Conservation (phyloP, 2,113 vertebrate species). For the Ammodramus savannarum region DNA sequence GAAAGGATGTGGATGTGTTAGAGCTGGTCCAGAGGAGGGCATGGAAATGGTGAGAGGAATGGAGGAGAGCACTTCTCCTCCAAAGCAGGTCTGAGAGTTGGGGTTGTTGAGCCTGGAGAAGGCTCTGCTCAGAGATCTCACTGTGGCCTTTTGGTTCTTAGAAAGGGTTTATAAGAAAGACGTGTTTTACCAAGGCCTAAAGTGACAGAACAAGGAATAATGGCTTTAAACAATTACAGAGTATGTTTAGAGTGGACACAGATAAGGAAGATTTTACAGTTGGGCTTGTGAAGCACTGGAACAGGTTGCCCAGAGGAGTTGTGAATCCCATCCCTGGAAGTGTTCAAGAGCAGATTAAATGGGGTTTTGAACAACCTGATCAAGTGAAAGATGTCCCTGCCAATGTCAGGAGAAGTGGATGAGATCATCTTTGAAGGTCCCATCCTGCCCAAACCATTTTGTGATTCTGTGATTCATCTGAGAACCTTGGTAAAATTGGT, state of each 20-base stretch:
- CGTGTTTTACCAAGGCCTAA: background rate
- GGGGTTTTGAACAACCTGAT: background rate
- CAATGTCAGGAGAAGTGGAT: background rate
- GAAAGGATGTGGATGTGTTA: background rate
- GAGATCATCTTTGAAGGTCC: background rate
- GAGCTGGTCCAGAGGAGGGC: background rate
- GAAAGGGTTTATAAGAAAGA: background rate
- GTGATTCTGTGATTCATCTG: background rate
- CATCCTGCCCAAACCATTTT: background rate
- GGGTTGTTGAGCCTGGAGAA: background rate
- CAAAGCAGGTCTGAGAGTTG: background rate
- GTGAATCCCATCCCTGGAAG: background rate
- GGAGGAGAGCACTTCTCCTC: background rate
- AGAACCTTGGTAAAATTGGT: background rate
- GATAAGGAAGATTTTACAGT: background rate
- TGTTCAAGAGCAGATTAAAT: background rate
- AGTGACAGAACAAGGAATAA: background rate
- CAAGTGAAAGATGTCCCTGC: background rate
- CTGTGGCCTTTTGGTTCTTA: accelerated
- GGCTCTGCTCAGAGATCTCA: background rate
- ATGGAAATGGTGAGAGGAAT: background rate
- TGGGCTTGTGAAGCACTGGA: background rate
- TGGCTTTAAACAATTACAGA: background rate
- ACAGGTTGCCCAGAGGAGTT: background rate
- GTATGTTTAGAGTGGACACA: background rate